Evolutionary conservation across 2,888 invertebrate species (phyloP).

Genomic region (Orthosia cruda): DNA sequence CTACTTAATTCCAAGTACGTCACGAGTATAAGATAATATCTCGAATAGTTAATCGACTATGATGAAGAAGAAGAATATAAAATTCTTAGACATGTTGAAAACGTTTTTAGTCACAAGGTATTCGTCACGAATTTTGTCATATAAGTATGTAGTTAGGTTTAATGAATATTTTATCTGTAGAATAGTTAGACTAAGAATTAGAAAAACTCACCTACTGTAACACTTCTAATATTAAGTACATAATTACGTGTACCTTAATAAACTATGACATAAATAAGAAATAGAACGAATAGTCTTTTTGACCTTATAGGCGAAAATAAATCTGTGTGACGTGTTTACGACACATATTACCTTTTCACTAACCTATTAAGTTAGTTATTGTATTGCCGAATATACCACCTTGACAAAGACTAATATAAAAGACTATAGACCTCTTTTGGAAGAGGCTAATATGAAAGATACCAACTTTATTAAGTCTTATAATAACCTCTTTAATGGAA

Average conservation of each 20-base stretch:
- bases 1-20: too few species aligned
- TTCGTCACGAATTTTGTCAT: background rate
- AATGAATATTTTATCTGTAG: background rate
- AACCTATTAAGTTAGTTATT: constrained; percentile 35
- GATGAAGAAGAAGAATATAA: too few species aligned
- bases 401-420: constrained; percentile 20
- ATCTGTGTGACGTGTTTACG: constrained; percentile 52
- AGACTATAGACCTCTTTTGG: background rate
- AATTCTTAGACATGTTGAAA: constrained; percentile 13
- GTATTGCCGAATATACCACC: constrained; percentile 42
- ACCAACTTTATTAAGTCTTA: constrained; percentile 2
- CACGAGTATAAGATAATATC: too few species aligned
- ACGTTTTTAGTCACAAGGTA: constrained; percentile 1
- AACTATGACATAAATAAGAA: constrained; percentile 48
- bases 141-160: background rate
- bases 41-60: too few species aligned
- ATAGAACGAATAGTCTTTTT: constrained; percentile 29
- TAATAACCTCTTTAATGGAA: constrained; percentile 6
- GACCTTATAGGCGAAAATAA: constrained; percentile 51
- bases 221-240: background rate
- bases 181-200: too few species aligned
- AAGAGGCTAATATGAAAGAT: constrained; percentile 11
- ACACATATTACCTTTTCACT: constrained; percentile 46
- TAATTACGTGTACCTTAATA: constrained; percentile 12
- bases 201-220: background rate